These are phyloP conservation scores for Tribolium freemani DNA, from an alignment of 2,888 invertebrate genomes.

Conservation along the genomic window DNA sequence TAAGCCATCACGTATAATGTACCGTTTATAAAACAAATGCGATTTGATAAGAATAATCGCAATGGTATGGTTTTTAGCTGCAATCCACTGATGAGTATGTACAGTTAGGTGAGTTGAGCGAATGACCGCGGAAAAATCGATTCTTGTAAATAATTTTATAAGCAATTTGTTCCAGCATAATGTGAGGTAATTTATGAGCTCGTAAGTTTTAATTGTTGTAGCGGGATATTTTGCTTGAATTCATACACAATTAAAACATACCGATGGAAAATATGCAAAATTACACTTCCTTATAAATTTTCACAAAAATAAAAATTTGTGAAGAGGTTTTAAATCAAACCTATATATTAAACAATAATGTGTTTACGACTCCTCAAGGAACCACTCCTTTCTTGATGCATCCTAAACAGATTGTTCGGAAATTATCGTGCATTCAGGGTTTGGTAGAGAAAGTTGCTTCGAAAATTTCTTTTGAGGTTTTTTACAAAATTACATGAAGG, in stretches of 20 bases:
- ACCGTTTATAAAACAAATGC: conserved; percentile 35
- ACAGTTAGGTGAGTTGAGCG: conserved; percentile 12
- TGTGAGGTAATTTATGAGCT: not conserved
- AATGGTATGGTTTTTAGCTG: conserved; percentile 21
- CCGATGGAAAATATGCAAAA: not conserved
- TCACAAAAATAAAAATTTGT: not conserved
- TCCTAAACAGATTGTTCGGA: not conserved
- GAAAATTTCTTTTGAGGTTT: not conserved
- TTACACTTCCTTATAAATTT: not conserved
- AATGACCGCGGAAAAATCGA: conserved; percentile 19
- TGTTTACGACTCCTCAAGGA: not conserved
- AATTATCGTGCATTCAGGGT: not conserved
- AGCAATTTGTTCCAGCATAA: not conserved
- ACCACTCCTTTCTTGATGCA: not conserved
- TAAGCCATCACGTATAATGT: conserved; percentile 36
- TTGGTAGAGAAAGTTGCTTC: not conserved
- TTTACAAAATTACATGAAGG: not conserved
- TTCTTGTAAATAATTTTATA: conserved; percentile 4
- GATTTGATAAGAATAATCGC: conserved; percentile 39
- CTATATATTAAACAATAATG: not conserved
- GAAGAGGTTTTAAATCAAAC: not conserved
- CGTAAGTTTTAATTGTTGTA: not conserved
- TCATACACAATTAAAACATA: too few relatives aligned
- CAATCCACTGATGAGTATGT: conserved; percentile 11
- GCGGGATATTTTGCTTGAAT: not conserved